Evolutionary conservation across 2,797 vertebrate genomes (phyloP).

Genomic region (Sebastes diploproa): DNA sequence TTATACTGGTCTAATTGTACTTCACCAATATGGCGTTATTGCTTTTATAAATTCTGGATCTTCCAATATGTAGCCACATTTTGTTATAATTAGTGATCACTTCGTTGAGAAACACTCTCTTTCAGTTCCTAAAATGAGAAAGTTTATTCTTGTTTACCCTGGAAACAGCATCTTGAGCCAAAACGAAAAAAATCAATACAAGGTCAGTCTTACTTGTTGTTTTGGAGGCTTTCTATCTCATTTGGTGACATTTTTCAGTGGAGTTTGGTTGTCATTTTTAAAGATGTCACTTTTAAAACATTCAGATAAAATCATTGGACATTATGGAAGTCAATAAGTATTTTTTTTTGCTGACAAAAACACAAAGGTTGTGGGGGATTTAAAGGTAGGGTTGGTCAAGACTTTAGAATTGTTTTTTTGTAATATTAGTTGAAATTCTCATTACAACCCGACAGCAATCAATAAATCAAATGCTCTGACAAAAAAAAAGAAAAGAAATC

Average conservation of each 20-base stretch:
- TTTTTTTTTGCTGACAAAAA: background rate
- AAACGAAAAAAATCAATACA: background rate
- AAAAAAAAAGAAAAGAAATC: too few species aligned
- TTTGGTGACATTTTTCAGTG: background rate
- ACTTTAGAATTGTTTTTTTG: too few species aligned
- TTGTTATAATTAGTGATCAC: background rate
- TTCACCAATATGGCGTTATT: background rate
- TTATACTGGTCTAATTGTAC: background rate
- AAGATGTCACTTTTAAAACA: background rate
- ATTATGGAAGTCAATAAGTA: background rate
- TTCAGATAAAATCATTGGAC: background rate
- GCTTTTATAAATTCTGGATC: background rate
- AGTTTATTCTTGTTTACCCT: background rate
- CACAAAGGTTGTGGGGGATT: too few species aligned
- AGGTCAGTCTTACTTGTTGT: background rate
- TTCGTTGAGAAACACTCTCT: background rate
- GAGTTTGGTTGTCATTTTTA: background rate
- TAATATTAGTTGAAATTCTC: too few species aligned
- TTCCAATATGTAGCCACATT: background rate
- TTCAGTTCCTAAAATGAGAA: background rate
- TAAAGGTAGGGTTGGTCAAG: too few species aligned
- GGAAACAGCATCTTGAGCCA: background rate
- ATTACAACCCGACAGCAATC: too few species aligned
- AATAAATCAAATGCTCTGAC: too few species aligned
- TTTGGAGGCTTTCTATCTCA: background rate